Percentiles rank a stretch among this genome's conserved stretches.
These are phyloP conservation scores for Phyllostomus discolor DNA, from an alignment of 2,113 vertebrate species.

Conservation along the genomic window DNA sequence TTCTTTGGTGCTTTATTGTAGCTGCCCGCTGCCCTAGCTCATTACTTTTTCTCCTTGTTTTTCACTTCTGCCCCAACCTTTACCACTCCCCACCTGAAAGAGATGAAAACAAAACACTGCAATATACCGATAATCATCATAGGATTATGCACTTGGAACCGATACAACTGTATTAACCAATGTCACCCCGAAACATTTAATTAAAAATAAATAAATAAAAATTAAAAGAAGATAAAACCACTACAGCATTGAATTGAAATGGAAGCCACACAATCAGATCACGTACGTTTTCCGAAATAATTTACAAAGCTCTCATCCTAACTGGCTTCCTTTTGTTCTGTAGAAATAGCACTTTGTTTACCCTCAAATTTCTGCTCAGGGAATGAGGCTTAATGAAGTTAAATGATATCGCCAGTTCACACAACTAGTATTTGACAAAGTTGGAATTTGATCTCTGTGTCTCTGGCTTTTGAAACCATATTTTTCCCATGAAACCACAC, in stretches of 20 bases:
- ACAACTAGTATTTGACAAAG: neutral
- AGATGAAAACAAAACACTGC: neutral
- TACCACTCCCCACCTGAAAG: neutral
- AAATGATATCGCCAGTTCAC: neutral
- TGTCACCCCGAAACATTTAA: neutral
- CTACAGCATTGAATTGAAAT: neutral
- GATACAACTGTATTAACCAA: neutral
- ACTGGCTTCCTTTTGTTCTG: neutral
- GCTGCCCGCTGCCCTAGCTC: neutral
- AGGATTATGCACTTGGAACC: neutral
- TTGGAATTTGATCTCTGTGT: neutral
- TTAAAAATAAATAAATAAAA: neutral
- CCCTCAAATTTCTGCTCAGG: neutral
- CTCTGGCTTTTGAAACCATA: neutral
- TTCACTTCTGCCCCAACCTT: neutral
- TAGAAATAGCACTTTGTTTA: neutral
- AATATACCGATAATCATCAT: neutral
- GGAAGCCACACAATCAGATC: neutral
- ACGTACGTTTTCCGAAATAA: neutral
- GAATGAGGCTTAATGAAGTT: neutral
- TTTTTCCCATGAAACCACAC: neutral
- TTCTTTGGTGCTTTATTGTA: neutral
- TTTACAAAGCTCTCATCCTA: neutral
- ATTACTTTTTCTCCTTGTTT: neutral
- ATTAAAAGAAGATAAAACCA: neutral